A percentile compares a stretch with the other conserved stretches of the same genome.
phyloP scores from a whole-genome alignment of 2,797 vertebrate species.

The Etheostoma nigrum region DNA sequence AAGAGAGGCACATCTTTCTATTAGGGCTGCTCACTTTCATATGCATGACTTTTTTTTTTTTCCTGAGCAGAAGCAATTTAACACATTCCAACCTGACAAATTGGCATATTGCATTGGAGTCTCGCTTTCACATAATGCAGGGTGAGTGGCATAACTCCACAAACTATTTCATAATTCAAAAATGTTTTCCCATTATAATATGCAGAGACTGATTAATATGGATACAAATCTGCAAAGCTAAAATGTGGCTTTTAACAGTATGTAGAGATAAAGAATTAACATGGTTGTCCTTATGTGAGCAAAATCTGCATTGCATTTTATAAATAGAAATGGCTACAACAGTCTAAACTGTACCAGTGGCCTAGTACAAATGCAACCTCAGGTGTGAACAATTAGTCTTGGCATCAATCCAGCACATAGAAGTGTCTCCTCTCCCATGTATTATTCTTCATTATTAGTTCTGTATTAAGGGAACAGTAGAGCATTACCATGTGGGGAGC shows the following conservation, averaged over 20 bases:
- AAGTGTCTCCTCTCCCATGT: constrained; percentile 57
- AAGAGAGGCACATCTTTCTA: constrained; percentile 62
- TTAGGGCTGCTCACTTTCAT: constrained; percentile 62
- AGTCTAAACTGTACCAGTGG: constrained; percentile 29
- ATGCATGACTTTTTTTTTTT: constrained; percentile 57
- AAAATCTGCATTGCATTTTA: constrained; percentile 12
- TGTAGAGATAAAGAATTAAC: background rate
- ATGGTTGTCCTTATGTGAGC: constrained; percentile 16
- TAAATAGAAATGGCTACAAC: constrained; percentile 22
- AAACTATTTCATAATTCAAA: constrained; percentile 28
- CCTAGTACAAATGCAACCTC: constrained; percentile 47
- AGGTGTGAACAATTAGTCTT: constrained; percentile 70
- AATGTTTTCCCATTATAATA: constrained; percentile 9
- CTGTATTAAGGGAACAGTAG: constrained; percentile 56
- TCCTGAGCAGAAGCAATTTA: constrained; percentile 60
- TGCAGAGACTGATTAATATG: background rate
- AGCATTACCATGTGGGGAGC: constrained; percentile 61
- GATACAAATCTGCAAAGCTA: background rate
- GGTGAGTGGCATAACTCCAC: constrained; percentile 37
- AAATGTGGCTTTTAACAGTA: background rate
- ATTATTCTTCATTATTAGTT: constrained; percentile 20
- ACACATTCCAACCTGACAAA: constrained; percentile 62
- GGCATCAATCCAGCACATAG: constrained; percentile 52
- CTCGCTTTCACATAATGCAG: constrained; percentile 30
- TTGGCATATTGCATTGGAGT: constrained; percentile 37